A percentile compares a stretch with the other conserved stretches of the same genome.
Conservation (phyloP, 1,140 invertebrate species). For the Probaryconus sp. region DNA sequence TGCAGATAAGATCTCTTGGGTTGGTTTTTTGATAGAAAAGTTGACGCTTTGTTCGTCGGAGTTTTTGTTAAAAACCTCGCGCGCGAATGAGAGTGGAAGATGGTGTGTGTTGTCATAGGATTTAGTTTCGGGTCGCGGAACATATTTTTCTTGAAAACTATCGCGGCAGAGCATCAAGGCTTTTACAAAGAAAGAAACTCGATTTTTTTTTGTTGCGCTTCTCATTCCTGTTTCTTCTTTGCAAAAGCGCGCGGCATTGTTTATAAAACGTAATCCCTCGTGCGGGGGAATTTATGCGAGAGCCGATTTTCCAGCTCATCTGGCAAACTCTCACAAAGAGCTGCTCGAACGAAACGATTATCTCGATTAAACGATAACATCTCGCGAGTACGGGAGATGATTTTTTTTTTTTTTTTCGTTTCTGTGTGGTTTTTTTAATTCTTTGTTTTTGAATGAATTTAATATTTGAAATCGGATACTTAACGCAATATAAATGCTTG, state of each 20-base stretch:
- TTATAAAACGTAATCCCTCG: slow-evolving; percentile 67
- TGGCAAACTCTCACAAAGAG: slow-evolving; percentile 54
- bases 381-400: slow-evolving; percentile 34
- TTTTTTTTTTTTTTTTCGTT: slow-evolving; percentile 6
- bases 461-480: slow-evolving; percentile 59
- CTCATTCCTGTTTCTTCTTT: slow-evolving; percentile 19
- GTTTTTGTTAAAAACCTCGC: slow-evolving; percentile 17
- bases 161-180: slow-evolving; percentile 29
- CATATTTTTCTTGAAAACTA: slow-evolving; percentile 47
- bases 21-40: slow-evolving; percentile 25
- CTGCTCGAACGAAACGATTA: slow-evolving; percentile 52
- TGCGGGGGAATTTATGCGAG: slow-evolving; percentile 62
- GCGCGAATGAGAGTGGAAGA: slow-evolving; percentile 24
- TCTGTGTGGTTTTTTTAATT: slow-evolving; percentile 1
- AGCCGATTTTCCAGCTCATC: slow-evolving; percentile 69
- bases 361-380: slow-evolving; percentile 49
- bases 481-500: slow-evolving; percentile 61
- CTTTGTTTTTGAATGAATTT: slow-evolving; percentile 39
- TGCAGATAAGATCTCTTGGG: slow-evolving; percentile 23
- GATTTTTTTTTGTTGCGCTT: background rate
- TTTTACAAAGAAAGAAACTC: slow-evolving; percentile 35
- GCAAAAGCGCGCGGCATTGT: slow-evolving; percentile 51
- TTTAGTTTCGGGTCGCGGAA: slow-evolving; percentile 32
- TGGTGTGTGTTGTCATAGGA: slow-evolving; percentile 48
- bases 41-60: slow-evolving; percentile 54